Evolutionary conservation across 2,888 invertebrate species (phyloP), one percentile per base, ranked within the genome.

Genomic region (Chymomyza fuscimana): DNA sequence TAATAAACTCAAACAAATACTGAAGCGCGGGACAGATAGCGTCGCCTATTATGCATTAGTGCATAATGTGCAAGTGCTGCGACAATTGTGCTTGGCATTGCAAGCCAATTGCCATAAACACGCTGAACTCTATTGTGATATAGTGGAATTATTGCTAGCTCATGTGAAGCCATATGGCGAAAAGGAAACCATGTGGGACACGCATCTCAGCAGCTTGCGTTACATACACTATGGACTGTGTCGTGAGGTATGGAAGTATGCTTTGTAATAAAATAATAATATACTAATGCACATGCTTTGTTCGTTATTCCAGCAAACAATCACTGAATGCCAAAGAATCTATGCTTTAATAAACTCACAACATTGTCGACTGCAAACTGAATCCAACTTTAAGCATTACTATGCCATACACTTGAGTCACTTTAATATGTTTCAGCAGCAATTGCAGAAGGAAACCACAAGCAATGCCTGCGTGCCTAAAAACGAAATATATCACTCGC

Each of bases 371-470:
- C 60, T 90, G 19, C 81, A 83, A 59, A 77, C n/a, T 19, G 77
- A 73, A n/a, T 25, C 67, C 0, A 82, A 86, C 60, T 78, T 82
- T 56, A 80, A 80, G 56, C 61, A 71, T 2, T 79, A 77, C 36
- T 54, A 89, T n/a, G 76, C 72, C 15, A 82, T 88, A 1, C 88
- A 85, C 32, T 68, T 81, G 1, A 76, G 76, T 29, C 86, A 90
- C 65, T 62, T 90, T 0, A 73, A 63, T n/a, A 68, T 65, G 9
- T 65, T 76, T 1, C 66, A 67, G 15, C 64, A 67, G 7, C 72
- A 69, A 4, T 32, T 80, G 61, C 88, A 83, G 63, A 76, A 66
- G 22, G 65, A 52, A 16, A 7, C 62, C 65, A 4, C 19, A 19
- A 6, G 62, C 52, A 76, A 15, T 36, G 46, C 19, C 9, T 1